phyloP scores from a whole-genome alignment of 2,797 vertebrate species.

The Pachyuromys duprasi region DNA sequence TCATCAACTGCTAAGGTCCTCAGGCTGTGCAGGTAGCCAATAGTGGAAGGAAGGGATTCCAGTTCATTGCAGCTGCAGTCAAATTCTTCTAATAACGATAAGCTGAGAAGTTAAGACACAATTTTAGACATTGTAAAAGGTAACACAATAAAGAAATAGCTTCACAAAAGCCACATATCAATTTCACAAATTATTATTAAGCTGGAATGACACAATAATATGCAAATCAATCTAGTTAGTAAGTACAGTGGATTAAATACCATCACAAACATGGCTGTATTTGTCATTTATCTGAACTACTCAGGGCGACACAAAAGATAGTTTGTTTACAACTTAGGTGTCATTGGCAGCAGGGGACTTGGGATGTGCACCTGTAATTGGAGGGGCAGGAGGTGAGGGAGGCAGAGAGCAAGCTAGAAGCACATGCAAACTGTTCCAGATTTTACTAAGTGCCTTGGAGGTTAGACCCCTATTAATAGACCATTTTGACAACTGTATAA shows the following conservation, averaged over 20 bases:
- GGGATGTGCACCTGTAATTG: neutral
- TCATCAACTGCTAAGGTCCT: conserved; percentile 97
- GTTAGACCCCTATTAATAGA: neutral
- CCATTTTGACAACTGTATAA: neutral
- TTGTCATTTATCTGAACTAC: neutral
- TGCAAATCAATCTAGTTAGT: neutral
- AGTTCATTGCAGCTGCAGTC: conserved; percentile 99
- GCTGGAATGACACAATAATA: neutral
- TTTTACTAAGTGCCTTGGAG: conserved; percentile 36
- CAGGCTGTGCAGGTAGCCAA: conserved; percentile 97
- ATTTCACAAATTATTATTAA: conserved; percentile 16
- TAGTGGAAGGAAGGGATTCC: conserved; percentile 95
- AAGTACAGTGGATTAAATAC: neutral
- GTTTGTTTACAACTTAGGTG: neutral
- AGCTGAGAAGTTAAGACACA: conserved; percentile 88
- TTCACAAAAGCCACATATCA: neutral
- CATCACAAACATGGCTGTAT: neutral
- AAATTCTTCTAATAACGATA: conserved; percentile 98
- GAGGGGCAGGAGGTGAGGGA: neutral
- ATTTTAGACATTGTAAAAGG: conserved; percentile 60
- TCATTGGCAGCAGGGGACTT: neutral
- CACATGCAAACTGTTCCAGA: neutral
- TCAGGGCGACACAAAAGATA: neutral
- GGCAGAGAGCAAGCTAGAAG: neutral
- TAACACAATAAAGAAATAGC: neutral